Base-by-base conservation (phyloP, 2,888 invertebrate species). In the Drosophila anomalata region DNA sequence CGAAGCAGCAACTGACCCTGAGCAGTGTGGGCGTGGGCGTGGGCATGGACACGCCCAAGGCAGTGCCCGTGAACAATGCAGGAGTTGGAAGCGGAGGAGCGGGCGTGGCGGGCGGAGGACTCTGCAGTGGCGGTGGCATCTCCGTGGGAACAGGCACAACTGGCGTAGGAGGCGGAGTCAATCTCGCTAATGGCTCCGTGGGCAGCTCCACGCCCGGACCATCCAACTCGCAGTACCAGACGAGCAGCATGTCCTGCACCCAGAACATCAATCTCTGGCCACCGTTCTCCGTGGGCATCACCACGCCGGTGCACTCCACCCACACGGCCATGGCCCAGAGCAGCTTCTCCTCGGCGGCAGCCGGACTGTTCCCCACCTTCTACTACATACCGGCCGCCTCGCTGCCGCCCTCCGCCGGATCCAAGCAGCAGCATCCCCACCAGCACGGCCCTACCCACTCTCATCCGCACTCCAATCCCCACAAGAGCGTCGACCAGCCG, bases 241-340 rank as follows among this genome's bases (percentile, higher is more conserved):
- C 66, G 11, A 54, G 66, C 6, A 73, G 77, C 11, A 60, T 85
- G 3, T 61, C 78, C 31, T 78, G 81, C 51, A 67, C 80, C 0
- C 82, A 86, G 44, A 89, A 92, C 74, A 91, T 93, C 14, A 94
- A 94, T 75, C 77, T 94, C 6, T 94, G 94, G 94, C 93, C 94
- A 1, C 93, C 94, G 0, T 93, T 94, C 78, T 93, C 94, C 0
- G 92, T 93, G 46, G 92, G 93, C 8, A 76, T 91, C 63, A 88
- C 91, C 68, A 89, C 92, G 72, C 84, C 87, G 6, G 73, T 58
- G 0, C 71, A 73, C 55, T 63, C 57, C 89, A 77, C 87, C 86
- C 71, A 87, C 76, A 80, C 83, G 72, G 60, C 80, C 8, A 76
- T 87, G n/a, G 66, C 90, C 17, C 89, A 90, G 36, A 91, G 89